Conservation (phyloP, 2,888 invertebrate genomes). For the Amitus sp. region DNA sequence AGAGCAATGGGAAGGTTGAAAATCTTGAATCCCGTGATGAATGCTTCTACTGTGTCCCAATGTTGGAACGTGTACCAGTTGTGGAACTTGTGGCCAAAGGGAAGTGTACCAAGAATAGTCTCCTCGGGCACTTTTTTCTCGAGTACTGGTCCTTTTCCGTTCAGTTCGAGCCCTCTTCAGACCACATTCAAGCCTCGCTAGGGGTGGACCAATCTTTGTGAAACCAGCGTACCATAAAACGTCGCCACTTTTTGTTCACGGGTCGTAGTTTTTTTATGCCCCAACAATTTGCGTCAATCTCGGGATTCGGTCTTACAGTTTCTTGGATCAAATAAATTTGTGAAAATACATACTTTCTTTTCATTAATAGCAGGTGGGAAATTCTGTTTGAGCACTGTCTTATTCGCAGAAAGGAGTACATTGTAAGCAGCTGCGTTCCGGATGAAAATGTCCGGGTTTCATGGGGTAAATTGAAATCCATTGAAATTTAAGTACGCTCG, state of each 20-base stretch:
- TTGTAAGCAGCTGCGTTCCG: slow-evolving; percentile 5
- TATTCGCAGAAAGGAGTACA: slow-evolving; percentile 2
- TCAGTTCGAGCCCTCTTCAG: slow-evolving; percentile 4
- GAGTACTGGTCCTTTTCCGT: slow-evolving; percentile 4
- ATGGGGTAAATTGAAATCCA: slow-evolving; percentile 25
- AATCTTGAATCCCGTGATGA: too few species aligned
- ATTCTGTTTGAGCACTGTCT: background rate
- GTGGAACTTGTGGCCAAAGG: too few species aligned
- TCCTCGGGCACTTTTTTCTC: too few species aligned
- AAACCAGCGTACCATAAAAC: slow-evolving; percentile 60
- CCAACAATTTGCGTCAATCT: background rate
- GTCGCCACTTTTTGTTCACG: slow-evolving; percentile 54
- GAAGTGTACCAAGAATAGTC: too few species aligned
- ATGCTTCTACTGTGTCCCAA: too few species aligned
- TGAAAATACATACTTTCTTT: background rate
- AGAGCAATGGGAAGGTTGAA: too few species aligned
- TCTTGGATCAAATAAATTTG: background rate
- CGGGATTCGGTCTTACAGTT: too few species aligned
- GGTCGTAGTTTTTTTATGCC: slow-evolving; percentile 50
- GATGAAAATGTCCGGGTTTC: slow-evolving; percentile 21
- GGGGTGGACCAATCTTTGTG: slow-evolving; percentile 50
- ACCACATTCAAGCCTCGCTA: background rate
- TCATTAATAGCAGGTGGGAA: background rate
- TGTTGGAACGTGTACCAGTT: too few species aligned
- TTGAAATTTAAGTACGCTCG: slow-evolving; percentile 32